Conservation (phyloP, 2,888 invertebrate genomes). For the Epistrophe eligans region DNA sequence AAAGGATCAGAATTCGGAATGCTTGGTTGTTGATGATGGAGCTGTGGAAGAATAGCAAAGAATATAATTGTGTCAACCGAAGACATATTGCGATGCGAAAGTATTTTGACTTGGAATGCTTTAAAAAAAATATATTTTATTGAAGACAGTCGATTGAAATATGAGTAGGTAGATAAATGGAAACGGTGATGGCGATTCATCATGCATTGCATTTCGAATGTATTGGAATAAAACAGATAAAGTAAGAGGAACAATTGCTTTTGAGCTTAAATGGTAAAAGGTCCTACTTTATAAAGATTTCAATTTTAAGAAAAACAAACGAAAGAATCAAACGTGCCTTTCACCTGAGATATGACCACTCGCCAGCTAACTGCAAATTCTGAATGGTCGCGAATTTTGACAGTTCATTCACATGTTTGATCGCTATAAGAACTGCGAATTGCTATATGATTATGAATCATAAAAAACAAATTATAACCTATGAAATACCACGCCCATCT, state of each 20-base stretch:
- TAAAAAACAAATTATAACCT: too few relatives aligned
- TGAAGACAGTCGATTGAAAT: conserved; percentile 33
- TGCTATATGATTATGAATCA: too few relatives aligned
- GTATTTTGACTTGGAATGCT: conserved; percentile 64
- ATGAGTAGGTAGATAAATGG: background rate
- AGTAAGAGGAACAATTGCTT: conserved; percentile 26
- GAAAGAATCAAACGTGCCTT: too few relatives aligned
- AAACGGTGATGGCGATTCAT: conserved; percentile 4
- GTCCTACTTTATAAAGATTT: too few relatives aligned
- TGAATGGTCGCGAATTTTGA: too few relatives aligned
- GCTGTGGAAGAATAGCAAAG: conserved; percentile 28
- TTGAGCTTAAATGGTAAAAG: too few relatives aligned
- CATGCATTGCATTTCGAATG: background rate
- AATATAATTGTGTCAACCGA: conserved; percentile 71
- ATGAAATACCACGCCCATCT: too few relatives aligned
- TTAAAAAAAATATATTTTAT: conserved; percentile 55
- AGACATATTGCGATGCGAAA: conserved; percentile 62
- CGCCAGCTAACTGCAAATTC: too few relatives aligned
- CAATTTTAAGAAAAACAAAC: too few relatives aligned
- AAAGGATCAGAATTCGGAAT: conserved; percentile 58
- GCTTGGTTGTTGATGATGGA: conserved; percentile 18
- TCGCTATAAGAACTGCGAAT: too few relatives aligned
- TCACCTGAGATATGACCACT: too few relatives aligned
- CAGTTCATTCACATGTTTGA: too few relatives aligned
- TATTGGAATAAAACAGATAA: background rate